Evolutionary conservation across 2,888 invertebrate species (phyloP).

Genomic region (Baronia brevicornis): DNA sequence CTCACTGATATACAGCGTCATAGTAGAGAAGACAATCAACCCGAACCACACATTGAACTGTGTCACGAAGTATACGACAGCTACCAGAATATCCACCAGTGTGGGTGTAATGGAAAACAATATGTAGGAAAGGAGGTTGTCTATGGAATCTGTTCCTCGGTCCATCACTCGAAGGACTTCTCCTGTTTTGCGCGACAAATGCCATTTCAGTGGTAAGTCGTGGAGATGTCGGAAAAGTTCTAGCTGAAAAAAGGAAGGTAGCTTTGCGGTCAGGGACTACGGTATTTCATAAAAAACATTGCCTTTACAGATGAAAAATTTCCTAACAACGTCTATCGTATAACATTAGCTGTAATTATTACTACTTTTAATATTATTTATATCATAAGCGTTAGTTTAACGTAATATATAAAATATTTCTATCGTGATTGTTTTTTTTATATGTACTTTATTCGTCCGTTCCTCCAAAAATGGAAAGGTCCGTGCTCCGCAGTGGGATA

Average conservation of each 20-base stretch:
- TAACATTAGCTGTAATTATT: too few relatives aligned
- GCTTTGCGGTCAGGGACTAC: too few relatives aligned
- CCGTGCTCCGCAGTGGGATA: too few relatives aligned
- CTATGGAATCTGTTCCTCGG: conserved; percentile 96
- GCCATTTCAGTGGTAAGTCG: conserved; percentile 94
- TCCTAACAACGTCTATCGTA: too few relatives aligned
- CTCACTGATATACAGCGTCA: conserved; percentile 94
- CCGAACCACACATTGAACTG: conserved; percentile 97
- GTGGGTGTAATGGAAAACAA: conserved; percentile 96
- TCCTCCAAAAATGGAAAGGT: too few relatives aligned
- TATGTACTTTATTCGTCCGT: too few relatives aligned
- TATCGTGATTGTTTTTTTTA: too few relatives aligned
- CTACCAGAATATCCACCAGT: conserved; percentile 92
- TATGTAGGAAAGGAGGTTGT: conserved; percentile 93
- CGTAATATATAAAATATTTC: too few relatives aligned
- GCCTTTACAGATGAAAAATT: too few relatives aligned
- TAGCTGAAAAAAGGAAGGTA: conserved; percentile 80
- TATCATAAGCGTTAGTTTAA: too few relatives aligned
- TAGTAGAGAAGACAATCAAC: conserved; percentile 93
- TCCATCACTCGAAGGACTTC: conserved; percentile 98
- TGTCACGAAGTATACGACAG: conserved; percentile 90
- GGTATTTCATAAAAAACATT: too few relatives aligned
- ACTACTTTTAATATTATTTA: too few relatives aligned
- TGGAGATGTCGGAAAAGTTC: conserved; percentile 92
- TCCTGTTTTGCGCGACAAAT: conserved; percentile 95